Conservation (phyloP, 2,113 vertebrate genomes). For the Hymenochirus boettgeri region DNA sequence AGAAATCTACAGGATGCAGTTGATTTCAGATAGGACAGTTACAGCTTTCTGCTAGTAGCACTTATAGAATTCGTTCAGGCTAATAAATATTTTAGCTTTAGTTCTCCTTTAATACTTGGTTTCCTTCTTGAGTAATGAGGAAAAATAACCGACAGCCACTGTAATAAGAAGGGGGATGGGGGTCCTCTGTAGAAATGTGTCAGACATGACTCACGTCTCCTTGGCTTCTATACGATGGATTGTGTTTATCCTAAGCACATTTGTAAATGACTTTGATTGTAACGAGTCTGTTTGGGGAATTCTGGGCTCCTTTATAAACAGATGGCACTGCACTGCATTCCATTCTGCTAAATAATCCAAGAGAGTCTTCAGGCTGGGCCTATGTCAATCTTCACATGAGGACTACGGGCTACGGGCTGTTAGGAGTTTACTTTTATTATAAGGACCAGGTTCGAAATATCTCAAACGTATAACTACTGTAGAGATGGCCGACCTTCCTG, state of each 20-base stretch:
- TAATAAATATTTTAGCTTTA: no score
- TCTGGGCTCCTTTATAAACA: slow-evolving; percentile 53
- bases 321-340: slow-evolving; percentile 57
- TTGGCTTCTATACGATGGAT: slow-evolving; percentile 56
- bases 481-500: no score
- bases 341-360: slow-evolving; percentile 56
- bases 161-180: slow-evolving; percentile 41
- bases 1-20: no score
- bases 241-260: slow-evolving; percentile 59
- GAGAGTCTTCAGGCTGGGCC: slow-evolving; percentile 17
- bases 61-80: no score
- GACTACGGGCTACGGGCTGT: no score
- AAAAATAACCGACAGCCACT: slow-evolving; percentile 10
- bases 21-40: no score
- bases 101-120: no score
- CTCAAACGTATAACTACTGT: no score
- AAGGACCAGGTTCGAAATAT: no score
- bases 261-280: slow-evolving; percentile 56
- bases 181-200: slow-evolving; percentile 56
- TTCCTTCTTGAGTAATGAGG: background rate
- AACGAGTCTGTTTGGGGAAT: slow-evolving; percentile 58
- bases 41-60: no score
- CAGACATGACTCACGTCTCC: slow-evolving; percentile 62
- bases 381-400: background rate
- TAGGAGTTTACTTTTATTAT: no score